Evolutionary conservation across 2,797 vertebrate species (phyloP), one percentile per base, ranked within the genome.

Genomic region (Schizopygopsis malacanthus): DNA sequence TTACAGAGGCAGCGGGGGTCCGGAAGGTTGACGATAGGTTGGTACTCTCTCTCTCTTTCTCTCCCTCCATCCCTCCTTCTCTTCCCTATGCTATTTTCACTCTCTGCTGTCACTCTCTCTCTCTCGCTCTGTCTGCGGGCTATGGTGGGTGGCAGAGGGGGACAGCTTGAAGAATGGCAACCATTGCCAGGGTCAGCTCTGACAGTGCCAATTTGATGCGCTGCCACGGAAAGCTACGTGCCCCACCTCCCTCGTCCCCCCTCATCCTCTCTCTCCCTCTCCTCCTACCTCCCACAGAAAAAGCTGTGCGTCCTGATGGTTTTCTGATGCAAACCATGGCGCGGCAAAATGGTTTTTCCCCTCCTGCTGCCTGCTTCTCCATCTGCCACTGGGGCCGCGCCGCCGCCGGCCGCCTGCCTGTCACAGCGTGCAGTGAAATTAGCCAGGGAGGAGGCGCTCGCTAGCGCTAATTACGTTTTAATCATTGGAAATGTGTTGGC

Each of bases 401-500:
- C 95, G 96, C 97, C 96, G 95, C 95, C 97, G 96, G 96, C 96
- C 95, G 97, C 97, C 97, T 97, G 97, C 97, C 98, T 98, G 97
- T 98, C 98, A 98, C 98, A 99, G 98, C 96, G 95, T 97, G 97
- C 94, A 95, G 97, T 96, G 96, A 98, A 98, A 99, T 98, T 98
- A 99, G 98, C 98, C 97, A 95, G 97, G 98, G 97, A 98, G 98
- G 97, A 98, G 97, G 97, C 95, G 96, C 97, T 97, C 96, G 97
- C 97, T 98, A 97, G 97, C 97, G 97, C 98, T 98, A 99, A 99
- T 99, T 99, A 99, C 98, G 98, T 99, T 99, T 99, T 99, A 99
- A 99, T 99, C 98, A 99, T 98, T 99, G 97, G 97, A 98, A 99
- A 99, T 98, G 98, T 98, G 98, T 99, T 99, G 97, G 98, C 97